Percentiles rank a stretch among this genome's conserved stretches.
Conservation (phyloP, 2,113 vertebrate species). For the Promerops cafer region DNA sequence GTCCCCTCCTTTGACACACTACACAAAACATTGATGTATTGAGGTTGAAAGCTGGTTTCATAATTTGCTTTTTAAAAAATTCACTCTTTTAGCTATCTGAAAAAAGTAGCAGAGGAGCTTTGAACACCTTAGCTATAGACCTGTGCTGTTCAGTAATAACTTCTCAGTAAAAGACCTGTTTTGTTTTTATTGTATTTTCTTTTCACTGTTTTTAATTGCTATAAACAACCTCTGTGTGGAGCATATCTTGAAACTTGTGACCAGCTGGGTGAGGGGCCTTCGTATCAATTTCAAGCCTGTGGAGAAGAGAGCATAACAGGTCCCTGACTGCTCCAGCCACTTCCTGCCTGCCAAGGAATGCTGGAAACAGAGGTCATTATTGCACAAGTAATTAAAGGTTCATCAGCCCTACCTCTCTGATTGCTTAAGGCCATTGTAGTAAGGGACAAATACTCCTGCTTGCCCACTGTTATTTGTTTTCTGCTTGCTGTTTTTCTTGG, state of each 20-base stretch:
- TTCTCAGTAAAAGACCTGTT: not conserved
- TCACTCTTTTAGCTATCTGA: not conserved
- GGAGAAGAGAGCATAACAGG: conserved; percentile 21
- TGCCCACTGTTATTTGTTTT: conserved; percentile 60
- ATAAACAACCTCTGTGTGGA: not conserved
- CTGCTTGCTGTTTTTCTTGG: conserved; percentile 64
- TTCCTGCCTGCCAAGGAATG: conserved; percentile 49
- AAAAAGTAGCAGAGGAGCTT: not conserved
- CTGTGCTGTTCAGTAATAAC: not conserved
- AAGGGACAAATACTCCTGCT: conserved; percentile 57
- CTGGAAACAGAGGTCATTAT: conserved; percentile 42
- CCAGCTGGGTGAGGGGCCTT: conserved; percentile 26
- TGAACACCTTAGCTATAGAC: not conserved
- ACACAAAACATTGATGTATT: not conserved
- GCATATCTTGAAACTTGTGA: not conserved
- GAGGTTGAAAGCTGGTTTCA: not conserved
- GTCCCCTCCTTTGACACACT: not conserved
- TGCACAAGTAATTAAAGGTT: conserved; percentile 62
- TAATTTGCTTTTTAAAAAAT: not conserved
- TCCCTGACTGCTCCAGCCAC: conserved; percentile 25
- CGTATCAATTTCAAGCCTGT: conserved; percentile 27
- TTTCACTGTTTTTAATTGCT: conserved; percentile 28
- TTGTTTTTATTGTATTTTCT: conserved; percentile 14
- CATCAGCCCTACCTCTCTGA: conserved; percentile 54
- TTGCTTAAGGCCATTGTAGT: conserved; percentile 60